Percentiles rank a stretch among this genome's conserved stretches.
phyloP scores from a whole-genome alignment of 2,888 invertebrate genomes.

The Ochropacha duplaris region DNA sequence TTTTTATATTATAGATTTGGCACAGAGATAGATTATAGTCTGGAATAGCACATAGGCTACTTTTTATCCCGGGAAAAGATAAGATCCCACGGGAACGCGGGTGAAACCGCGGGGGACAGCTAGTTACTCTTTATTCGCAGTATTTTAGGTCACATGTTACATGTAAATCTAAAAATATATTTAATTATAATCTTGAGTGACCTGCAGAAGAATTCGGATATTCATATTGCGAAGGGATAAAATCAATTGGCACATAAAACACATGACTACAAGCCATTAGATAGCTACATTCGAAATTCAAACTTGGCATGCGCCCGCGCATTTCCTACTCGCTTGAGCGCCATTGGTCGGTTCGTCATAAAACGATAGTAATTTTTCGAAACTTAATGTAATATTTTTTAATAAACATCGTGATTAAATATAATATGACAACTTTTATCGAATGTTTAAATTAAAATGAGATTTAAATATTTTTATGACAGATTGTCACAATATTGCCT shows the following conservation, averaged over 20 bases:
- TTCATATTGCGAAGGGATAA: not conserved
- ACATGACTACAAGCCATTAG: not conserved
- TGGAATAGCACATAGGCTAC: too few relatives aligned
- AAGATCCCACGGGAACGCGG: too few relatives aligned
- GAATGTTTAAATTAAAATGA: not conserved
- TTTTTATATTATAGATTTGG: too few relatives aligned
- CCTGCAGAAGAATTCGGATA: not conserved
- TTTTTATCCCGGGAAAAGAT: too few relatives aligned
- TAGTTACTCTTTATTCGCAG: too few relatives aligned
- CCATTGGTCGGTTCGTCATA: not conserved
- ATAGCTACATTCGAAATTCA: not conserved
- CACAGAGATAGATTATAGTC: too few relatives aligned
- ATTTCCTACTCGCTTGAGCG: not conserved
- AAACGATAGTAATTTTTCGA: not conserved
- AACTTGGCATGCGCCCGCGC: not conserved
- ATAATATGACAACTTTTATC: not conserved
- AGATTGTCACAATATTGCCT: not conserved
- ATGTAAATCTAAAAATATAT: too few relatives aligned
- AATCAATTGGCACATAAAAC: not conserved
- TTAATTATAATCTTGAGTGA: too few relatives aligned
- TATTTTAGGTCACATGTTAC: too few relatives aligned
- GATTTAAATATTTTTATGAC: not conserved
- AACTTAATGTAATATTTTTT: not conserved
- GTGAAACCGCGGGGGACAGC: too few relatives aligned
- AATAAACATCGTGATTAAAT: not conserved